Percentiles rank a stretch among this genome's conserved stretches.
Conservation (phyloP, 1,140 invertebrate species). For the Campoletis sonorensis region DNA sequence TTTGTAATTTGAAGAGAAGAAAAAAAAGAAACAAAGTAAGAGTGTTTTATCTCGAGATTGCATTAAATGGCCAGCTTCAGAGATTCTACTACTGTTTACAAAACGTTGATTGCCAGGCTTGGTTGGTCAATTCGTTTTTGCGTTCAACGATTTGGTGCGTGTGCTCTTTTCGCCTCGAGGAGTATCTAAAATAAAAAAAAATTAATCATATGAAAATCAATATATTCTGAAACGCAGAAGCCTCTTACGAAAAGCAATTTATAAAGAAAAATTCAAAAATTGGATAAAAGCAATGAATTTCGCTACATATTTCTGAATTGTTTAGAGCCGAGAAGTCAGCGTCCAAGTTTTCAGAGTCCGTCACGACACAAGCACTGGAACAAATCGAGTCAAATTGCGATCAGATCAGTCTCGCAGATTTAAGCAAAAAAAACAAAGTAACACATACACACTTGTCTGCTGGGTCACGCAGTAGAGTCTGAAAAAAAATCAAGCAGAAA, state of each 20-base stretch:
- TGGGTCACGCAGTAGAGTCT: conserved; percentile 74
- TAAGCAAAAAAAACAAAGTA: conserved; percentile 30
- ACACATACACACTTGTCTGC: conserved; percentile 73
- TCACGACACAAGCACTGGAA: conserved; percentile 72
- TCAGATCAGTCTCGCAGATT: conserved; percentile 60
- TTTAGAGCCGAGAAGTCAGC: conserved; percentile 66
- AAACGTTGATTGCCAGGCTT: conserved; percentile 13
- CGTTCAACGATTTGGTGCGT: background rate
- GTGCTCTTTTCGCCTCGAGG: background rate
- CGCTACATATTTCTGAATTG: conserved; percentile 39
- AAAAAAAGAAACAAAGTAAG: background rate
- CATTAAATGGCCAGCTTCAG: conserved; percentile 12
- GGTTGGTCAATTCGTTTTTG: conserved; percentile 12
- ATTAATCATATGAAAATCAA: background rate
- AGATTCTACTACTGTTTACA: conserved; percentile 20
- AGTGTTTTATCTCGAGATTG: conserved; percentile 7
- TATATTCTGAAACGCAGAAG: background rate
- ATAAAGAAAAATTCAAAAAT: conserved; percentile 52
- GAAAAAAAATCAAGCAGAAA: conserved; percentile 36
- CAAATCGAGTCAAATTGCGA: conserved; percentile 43
- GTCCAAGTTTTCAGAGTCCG: conserved; percentile 66
- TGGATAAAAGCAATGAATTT: conserved; percentile 42
- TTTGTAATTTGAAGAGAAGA: background rate
- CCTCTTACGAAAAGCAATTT: conserved; percentile 41
- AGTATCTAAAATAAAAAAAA: background rate